Evolutionary conservation across 2,797 vertebrate genomes (phyloP).

Genomic region (Paguma larvata): DNA sequence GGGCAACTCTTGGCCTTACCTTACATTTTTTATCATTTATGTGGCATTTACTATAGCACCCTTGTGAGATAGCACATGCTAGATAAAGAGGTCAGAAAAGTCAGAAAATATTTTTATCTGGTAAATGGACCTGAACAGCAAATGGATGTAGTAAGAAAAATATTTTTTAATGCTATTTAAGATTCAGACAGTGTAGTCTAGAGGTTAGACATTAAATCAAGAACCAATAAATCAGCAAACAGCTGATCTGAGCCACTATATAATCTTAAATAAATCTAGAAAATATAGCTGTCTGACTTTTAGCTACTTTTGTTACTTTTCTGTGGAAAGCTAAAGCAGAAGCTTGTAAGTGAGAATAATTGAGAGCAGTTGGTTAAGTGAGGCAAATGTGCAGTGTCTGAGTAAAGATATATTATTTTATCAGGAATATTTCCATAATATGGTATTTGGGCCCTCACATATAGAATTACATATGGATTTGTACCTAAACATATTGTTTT

Average conservation of each 20-base stretch:
- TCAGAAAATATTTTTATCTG: background rate
- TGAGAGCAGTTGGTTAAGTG: background rate
- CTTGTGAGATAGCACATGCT: background rate
- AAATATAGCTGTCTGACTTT: background rate
- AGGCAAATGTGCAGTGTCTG: background rate
- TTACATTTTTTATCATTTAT: background rate
- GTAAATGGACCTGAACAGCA: background rate
- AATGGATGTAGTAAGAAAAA: background rate
- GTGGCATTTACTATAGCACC: background rate
- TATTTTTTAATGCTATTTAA: background rate
- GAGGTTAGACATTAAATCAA: background rate
- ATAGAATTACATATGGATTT: background rate
- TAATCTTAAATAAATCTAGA: constrained; percentile 35
- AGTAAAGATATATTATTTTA: background rate
- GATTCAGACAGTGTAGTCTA: background rate
- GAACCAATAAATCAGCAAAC: background rate
- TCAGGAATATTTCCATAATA: background rate
- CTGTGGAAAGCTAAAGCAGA: background rate
- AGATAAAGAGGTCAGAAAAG: background rate
- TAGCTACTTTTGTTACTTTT: background rate
- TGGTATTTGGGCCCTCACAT: background rate
- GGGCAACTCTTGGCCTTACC: background rate
- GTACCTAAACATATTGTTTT: background rate
- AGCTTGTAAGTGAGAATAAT: background rate
- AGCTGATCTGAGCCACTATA: background rate